Evolutionary conservation across 1,140 invertebrate species (phyloP), one percentile per base, ranked within the genome.

Genomic region (Drosophila sp.): DNA sequence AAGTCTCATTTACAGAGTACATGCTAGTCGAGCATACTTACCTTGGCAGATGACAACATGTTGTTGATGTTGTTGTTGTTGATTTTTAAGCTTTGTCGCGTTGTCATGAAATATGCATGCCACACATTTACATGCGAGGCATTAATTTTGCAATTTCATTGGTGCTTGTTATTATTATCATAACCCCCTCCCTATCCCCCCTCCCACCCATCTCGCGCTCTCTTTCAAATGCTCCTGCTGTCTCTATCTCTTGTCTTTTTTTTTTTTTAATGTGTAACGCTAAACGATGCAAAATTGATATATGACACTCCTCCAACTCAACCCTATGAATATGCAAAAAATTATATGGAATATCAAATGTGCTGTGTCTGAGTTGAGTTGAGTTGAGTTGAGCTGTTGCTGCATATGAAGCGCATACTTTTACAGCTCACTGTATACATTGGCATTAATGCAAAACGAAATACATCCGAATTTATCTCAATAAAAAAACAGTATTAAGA

Each of bases 141-240:
- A 87, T 87, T 87, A 86, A 87, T 78, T 82, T 82, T 73, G 63
- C 82, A 71, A 78, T 86, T 86, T 86, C 48, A 71, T 69, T 64
- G 62, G 36, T 48, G 62, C 54, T 71, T 74, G 56, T 58, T 84
- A 58, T 67, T 76, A 73, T 80, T 79, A 84, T 73, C 40, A 56
- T 62, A 38, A 11, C 16, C 71, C 63, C 29, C 32, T 59, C 58
- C 16, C 8, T n/a, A 4, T 1, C 8, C 18, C 36, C 36, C 1
- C n/a, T 14, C 7, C 16, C n/a, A 8, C 16, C 7, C 29, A 18
- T 36, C 14, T 14, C 32, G 5, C 45, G 9, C 13, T 6, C 16
- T 57, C 8, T 2, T 11, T 46, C n/a, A n/a, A n/a, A n/a, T 14
- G 21, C 7, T 48, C 21, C 51, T 27, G 13, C 36, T 6, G 7